Conservation (phyloP, 2,888 invertebrate genomes). For the Stenoptilia bipunctidactyla region DNA sequence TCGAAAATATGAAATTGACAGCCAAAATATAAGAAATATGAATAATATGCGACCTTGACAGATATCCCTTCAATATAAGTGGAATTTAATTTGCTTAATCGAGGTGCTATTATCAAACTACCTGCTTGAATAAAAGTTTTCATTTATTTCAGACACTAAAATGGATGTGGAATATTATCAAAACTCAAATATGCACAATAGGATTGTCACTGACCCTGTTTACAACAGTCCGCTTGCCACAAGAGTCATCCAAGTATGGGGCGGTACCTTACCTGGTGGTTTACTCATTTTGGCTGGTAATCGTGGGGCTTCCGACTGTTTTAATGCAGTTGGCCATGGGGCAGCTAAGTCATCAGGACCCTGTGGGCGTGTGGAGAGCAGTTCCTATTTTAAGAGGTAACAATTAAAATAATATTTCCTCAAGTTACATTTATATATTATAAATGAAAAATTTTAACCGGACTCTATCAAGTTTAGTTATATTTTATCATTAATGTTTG, state of each 20-base stretch:
- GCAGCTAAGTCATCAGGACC: conserved; percentile 75
- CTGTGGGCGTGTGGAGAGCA: conserved; percentile 76
- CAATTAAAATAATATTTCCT: too few species aligned
- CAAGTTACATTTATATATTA: too few species aligned
- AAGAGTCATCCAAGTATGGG: conserved; percentile 71
- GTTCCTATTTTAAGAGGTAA: conserved; percentile 76
- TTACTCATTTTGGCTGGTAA: conserved; percentile 69
- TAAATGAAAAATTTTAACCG: too few species aligned
- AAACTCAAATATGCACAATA: conserved; percentile 66
- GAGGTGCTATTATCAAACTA: too few species aligned
- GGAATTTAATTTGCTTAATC: too few species aligned
- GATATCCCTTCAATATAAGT: too few species aligned
- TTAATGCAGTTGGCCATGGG: conserved; percentile 75
- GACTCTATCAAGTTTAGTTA: too few species aligned
- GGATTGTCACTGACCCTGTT: conserved; percentile 73
- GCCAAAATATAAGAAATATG: too few species aligned
- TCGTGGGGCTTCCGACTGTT: conserved; percentile 71
- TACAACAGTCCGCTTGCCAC: conserved; percentile 73
- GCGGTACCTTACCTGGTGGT: conserved; percentile 73
- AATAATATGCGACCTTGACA: too few species aligned
- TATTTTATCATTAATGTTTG: too few species aligned
- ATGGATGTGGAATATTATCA: conserved; percentile 41
- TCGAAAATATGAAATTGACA: too few species aligned
- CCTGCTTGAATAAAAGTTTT: background rate
- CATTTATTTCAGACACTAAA: conserved; percentile 43